Conservation (phyloP, 2,113 vertebrate genomes). For the Zosterops pallidus region DNA sequence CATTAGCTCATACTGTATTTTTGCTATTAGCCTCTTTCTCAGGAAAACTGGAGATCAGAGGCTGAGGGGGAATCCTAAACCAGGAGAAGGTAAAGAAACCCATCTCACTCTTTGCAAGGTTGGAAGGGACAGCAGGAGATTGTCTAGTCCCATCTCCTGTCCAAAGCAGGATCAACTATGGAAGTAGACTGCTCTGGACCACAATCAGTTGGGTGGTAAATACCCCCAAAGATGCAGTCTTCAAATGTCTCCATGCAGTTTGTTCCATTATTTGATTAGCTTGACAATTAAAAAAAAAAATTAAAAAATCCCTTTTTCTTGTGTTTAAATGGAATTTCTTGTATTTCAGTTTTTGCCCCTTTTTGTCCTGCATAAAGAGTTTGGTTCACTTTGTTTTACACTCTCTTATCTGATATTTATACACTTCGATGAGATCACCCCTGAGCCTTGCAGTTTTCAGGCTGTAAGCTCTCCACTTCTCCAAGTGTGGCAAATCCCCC, state of each 20-base stretch:
- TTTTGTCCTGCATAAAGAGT: not conserved
- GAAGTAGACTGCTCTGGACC: not conserved
- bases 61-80: not conserved
- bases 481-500: fast-evolving
- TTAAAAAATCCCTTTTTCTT: not conserved
- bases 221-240: not conserved
- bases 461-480: not conserved
- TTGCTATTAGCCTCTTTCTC: not conserved
- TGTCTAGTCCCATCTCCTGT: not conserved
- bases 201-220: not conserved
- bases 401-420: not conserved
- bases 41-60: not conserved
- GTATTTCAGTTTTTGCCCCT: not conserved
- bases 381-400: not conserved
- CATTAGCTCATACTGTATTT: not conserved
- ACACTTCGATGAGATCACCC: not conserved
- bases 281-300: not conserved
- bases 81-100: not conserved
- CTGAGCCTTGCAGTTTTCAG: not conserved
- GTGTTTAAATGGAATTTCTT: fast-evolving
- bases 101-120: not conserved
- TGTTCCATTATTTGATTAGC: not conserved
- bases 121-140: not conserved
- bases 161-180: not conserved
- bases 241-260: not conserved